These are phyloP conservation scores for Rhimphoctona megacephalus DNA, from an alignment of 2,888 invertebrate genomes.

Conservation along the genomic window DNA sequence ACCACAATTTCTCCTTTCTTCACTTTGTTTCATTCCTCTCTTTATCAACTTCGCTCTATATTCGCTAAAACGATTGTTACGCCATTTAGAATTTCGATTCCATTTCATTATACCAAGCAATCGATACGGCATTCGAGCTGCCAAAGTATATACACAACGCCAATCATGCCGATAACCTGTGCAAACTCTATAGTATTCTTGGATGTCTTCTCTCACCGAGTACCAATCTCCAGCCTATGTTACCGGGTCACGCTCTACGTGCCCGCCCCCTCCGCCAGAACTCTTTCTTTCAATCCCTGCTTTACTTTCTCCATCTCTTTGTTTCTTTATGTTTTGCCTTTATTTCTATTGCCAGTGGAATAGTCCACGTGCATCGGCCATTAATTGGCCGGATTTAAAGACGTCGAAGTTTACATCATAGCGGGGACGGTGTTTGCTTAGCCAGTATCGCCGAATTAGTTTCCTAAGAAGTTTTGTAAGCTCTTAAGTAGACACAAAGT, in stretches of 20 bases:
- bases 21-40: not conserved
- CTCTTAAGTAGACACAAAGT: no score
- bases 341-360: not conserved
- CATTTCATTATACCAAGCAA: not conserved
- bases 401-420: not conserved
- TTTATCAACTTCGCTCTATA: not conserved
- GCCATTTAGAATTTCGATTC: conserved; percentile 14
- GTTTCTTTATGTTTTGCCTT: not conserved
- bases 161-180: conserved; percentile 3
- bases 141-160: not conserved
- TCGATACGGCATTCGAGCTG: not conserved
- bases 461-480: no score
- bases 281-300: conserved; percentile 53
- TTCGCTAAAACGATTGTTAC: conserved; percentile 6
- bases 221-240: conserved; percentile 21
- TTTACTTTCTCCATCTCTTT: conserved; percentile 54
- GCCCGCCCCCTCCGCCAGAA: not conserved
- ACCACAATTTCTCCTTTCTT: not conserved
- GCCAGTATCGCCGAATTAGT: not conserved
- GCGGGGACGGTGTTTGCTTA: not conserved
- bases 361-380: not conserved
- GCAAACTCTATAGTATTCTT: not conserved
- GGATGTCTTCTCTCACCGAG: conserved; percentile 26
- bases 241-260: conserved; percentile 37
- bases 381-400: not conserved